Base-by-base conservation (phyloP, 2,888 invertebrate species). In the Hydraecia micacea region DNA sequence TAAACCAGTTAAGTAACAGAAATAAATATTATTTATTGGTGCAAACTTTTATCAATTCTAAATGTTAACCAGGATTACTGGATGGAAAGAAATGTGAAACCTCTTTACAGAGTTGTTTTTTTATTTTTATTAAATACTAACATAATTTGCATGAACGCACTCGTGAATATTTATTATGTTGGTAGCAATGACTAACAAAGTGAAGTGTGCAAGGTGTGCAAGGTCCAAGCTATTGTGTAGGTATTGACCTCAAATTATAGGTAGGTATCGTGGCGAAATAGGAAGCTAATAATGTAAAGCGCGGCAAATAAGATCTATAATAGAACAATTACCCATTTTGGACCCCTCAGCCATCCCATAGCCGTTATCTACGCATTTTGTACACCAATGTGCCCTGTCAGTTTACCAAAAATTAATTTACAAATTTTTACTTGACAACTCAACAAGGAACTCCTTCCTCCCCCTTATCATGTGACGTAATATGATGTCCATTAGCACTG, bases 181-280 rank as follows among this genome's bases (percentile, higher is more conserved):
- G 82, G 82, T 42, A 81, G 63, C 76, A 68, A 25, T 83, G 67
- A 52, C 21, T 25, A 72, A 28, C 28, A 77, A 52, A 78, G 25
- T 28, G 15, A 15, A 42, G 42, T 39, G 39, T 7, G 7, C n/a
- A n/a, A 62, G 32, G 36, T 42, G 58, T 25, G 52, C 79, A 79
- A 84, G 66, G 84, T 84, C 42, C 36, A 67, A 78, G n/a, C 66
- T 67, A 60, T 60, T 84, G 60, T n/a, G 21, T n/a, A n/a, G n/a
- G n/a, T 60, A 79, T 55, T 84, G 79, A 84, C 84, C 84, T 84
- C 84, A 78, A 67, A 79, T 71, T 11, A 25, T 66, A 32, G 32
- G 32, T 32, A 58, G 5, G 28, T 28, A 46, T 25, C 76, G 63
- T 46, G 13, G 21, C 67, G 21, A 13, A 36, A 1, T 62, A 62